Evolutionary conservation across 2,888 invertebrate species (phyloP), one percentile per base, ranked within the genome.

Genomic region (Oligia latruncula): DNA sequence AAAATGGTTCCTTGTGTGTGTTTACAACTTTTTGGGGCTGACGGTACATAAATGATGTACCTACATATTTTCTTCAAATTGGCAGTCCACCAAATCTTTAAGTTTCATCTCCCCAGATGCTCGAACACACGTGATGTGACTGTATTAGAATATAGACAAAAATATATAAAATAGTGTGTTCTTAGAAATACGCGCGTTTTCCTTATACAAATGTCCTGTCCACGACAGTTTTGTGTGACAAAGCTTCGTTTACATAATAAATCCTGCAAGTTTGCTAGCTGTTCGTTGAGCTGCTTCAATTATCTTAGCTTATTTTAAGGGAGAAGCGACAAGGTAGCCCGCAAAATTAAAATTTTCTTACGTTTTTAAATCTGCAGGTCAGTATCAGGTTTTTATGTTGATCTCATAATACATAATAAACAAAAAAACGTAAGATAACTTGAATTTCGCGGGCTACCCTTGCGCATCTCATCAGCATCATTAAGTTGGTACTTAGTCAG

Each of bases 41-140:
- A 64, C 43, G 15, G 79, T 87, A 73, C 70, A 78, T 75, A 78
- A 87, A 82, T 75, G 74, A 83, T 65, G 83, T 66, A 29, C 0
- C 0, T 29, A 29, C 29, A 78, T 86, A 87, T 88, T 83, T 84
- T 76, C 83, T 81, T 89, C 71, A 88, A 90, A 91, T 90, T 90
- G 90, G 89, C 87, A 35, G 65, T 81, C 66, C 67, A 78, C 81
- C 89, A 88, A 85, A 91, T 91, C 90, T 88, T 29, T 67, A 40
- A 58, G 81, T 92, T 91, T 91, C 91, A 93, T 92, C 93, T 92
- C 75, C 77, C 82, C 82, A 77, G 75, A 71, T 80, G 64, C 75
- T 70, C 87, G 82, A 76, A 80, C 77, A 85, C 46, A 93, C 94
- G 92, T 93, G 94, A 90, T 82, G 62, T 82, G 92, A 93, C 81